phyloP scores from a whole-genome alignment of 1,140 invertebrate genomes.

The Stratiolaelaps scimitus region DNA sequence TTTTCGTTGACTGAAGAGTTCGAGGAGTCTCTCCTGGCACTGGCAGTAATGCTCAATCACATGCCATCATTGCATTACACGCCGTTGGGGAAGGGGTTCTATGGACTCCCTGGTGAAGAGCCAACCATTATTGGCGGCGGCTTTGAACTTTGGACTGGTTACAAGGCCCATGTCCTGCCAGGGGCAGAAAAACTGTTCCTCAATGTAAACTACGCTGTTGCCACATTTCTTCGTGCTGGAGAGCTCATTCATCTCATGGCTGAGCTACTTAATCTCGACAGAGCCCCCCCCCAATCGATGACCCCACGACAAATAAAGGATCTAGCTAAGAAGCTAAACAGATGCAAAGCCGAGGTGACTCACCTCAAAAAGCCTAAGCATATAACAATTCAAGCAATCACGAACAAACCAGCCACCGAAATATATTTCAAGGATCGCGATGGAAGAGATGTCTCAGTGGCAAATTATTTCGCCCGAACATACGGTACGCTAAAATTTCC shows the following conservation, averaged over 20 bases:
- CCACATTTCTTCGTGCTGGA: background rate
- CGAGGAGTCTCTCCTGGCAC: background rate
- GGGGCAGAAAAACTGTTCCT: background rate
- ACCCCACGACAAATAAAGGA: background rate
- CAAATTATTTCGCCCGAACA: background rate
- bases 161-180: background rate
- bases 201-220: background rate
- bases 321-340: background rate
- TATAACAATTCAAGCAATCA: background rate
- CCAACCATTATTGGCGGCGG: background rate
- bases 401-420: background rate
- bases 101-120: background rate
- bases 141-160: conserved; percentile 4
- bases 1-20: background rate
- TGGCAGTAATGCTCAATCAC: background rate
- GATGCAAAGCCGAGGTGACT: background rate
- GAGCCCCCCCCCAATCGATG: background rate
- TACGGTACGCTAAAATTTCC: background rate
- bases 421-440: background rate
- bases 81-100: conserved; percentile 8
- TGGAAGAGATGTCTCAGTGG: background rate
- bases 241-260: background rate
- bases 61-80: background rate
- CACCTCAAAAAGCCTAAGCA: conserved; percentile 7
- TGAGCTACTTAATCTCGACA: background rate